Percentiles rank a stretch among this genome's conserved stretches.
phyloP scores from a whole-genome alignment of 2,113 vertebrate genomes.

The Sylvietta virens region DNA sequence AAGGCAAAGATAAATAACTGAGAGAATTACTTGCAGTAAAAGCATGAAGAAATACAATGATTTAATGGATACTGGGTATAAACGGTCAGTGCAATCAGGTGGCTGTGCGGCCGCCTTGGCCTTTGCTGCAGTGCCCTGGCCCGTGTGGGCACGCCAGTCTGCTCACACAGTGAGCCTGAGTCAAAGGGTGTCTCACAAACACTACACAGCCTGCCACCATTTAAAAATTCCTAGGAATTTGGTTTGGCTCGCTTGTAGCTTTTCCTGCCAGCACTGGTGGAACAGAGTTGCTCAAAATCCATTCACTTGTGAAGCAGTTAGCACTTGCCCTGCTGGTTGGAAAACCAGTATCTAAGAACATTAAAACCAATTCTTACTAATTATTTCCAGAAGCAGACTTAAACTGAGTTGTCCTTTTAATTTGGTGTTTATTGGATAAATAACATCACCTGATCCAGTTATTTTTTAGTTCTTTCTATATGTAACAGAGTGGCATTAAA shows the following conservation, averaged over 20 bases:
- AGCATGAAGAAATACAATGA: neutral
- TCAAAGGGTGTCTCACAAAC: neutral
- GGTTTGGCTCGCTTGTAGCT: neutral
- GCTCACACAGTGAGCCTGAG: neutral
- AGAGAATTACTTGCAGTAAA: neutral
- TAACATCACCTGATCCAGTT: neutral
- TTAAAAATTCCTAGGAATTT: neutral
- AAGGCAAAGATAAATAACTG: neutral
- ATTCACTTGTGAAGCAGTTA: neutral
- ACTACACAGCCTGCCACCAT: fast-evolving
- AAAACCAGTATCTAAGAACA: neutral
- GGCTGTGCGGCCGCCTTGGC: fast-evolving
- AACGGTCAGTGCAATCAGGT: fast-evolving
- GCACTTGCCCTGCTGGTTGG: neutral
- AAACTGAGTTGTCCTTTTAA: neutral
- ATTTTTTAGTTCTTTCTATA: neutral
- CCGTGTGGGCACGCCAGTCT: fast-evolving
- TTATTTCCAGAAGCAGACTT: neutral
- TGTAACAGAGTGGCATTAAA: neutral
- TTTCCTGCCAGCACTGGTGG: neutral
- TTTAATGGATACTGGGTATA: neutral
- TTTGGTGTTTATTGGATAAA: neutral
- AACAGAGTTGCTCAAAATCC: neutral
- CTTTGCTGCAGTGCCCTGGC: neutral
- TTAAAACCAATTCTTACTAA: neutral